Conservation (phyloP, 1,140 invertebrate species). For the Zaprionus ghesquierei region DNA sequence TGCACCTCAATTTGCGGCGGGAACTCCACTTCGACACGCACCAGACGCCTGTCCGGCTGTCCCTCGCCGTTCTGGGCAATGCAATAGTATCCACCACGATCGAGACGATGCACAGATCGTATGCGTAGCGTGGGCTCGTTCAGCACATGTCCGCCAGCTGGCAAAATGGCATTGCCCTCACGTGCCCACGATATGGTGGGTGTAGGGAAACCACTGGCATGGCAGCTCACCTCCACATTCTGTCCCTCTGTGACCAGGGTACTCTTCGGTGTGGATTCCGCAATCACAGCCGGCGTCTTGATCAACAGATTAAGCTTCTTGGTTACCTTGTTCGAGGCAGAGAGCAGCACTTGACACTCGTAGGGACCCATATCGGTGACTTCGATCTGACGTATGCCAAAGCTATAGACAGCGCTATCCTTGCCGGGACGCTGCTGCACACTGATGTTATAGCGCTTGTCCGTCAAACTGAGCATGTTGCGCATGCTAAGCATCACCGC, state of each 20-base stretch:
- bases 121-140: conserved; percentile 89
- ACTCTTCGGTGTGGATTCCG: conserved; percentile 88
- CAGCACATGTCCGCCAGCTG: conserved; percentile 89
- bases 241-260: conserved; percentile 88
- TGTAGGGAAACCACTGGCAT: conserved; percentile 88
- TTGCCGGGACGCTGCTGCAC: conserved; percentile 85
- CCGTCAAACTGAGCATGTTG: conserved; percentile 88
- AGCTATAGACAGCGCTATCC: conserved; percentile 86
- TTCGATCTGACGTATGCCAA: conserved; percentile 90
- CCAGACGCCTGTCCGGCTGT: conserved; percentile 87
- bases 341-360: conserved; percentile 90
- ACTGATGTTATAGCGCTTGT: conserved; percentile 88
- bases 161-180: conserved; percentile 91
- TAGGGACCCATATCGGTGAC: conserved; percentile 91
- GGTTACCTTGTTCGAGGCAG: conserved; percentile 86
- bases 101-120: conserved; percentile 87
- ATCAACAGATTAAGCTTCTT: conserved; percentile 89
- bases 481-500: conserved; percentile 85
- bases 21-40: conserved; percentile 92
- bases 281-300: conserved; percentile 90
- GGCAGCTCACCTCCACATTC: conserved; percentile 88
- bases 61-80: conserved; percentile 93
- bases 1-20: conserved; percentile 89
- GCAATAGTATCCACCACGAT: conserved; percentile 94
- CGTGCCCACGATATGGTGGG: conserved; percentile 91